phyloP scores from a whole-genome alignment of 2,797 vertebrate species.

The Esox lucius region DNA sequence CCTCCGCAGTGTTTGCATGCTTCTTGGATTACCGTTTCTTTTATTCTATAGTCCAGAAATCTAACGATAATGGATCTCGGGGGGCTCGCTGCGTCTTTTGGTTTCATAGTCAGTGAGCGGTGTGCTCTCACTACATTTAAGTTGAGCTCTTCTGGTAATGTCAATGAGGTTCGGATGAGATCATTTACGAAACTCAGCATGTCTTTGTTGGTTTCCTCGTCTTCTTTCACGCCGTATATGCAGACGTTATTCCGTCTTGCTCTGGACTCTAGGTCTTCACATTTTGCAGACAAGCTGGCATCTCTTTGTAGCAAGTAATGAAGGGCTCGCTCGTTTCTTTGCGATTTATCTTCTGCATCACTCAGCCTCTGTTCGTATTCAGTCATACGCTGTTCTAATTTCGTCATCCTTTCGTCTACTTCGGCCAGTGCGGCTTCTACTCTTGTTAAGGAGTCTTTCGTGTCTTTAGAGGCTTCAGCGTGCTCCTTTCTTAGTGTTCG shows the following conservation, averaged over 20 bases:
- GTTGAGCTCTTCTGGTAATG: not conserved
- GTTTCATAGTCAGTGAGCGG: conserved; percentile 5
- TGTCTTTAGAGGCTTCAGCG: conserved; percentile 3
- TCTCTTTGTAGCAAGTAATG: too few species aligned
- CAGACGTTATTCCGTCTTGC: too few species aligned
- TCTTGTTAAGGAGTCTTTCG: not conserved
- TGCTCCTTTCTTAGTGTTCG: not conserved
- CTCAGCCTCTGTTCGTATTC: too few species aligned
- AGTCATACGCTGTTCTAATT: not conserved
- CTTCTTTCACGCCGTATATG: not conserved
- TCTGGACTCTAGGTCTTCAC: too few species aligned
- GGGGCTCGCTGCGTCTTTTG: not conserved
- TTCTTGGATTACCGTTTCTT: conserved; percentile 9
- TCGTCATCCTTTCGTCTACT: not conserved
- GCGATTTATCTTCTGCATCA: too few species aligned
- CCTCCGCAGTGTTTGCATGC: not conserved
- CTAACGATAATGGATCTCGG: not conserved
- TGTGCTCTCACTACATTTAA: conserved; percentile 6
- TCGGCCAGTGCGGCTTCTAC: not conserved
- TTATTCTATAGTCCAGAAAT: conserved; percentile 15
- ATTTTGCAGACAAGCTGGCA: too few species aligned
- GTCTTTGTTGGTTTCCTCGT: not conserved
- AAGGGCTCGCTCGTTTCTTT: too few species aligned
- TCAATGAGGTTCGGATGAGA: not conserved
- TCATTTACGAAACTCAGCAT: conserved; percentile 1